Base-by-base conservation (phyloP, 2,113 vertebrate species). In the Lagopus muta region DNA sequence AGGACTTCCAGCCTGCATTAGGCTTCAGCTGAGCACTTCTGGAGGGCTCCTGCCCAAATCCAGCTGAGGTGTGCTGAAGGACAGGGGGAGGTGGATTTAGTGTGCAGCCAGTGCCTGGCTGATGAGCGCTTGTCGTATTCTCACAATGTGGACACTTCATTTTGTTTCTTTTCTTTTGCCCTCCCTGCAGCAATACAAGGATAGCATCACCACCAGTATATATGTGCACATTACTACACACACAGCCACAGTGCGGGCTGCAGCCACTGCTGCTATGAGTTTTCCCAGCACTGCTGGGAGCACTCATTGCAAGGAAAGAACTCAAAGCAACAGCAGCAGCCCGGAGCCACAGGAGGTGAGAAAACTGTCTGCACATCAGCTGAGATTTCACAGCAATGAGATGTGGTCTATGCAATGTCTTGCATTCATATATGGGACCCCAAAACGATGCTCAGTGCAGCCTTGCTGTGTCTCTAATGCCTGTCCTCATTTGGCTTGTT, bases 111-210 rank as follows among this genome's bases (percentile, higher is more conserved):
- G 43, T 36, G 76, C 42, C 62, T 48, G 50, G 66, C 38, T 5
- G 6, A 7, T 34, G 38, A 62, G 7, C 32, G 25, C 14, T 71
- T 17, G 8, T 38, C 72, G 57, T 1, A 0, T 62, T 75, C 66
- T 90, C 28, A 2, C 12, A 3, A n/a, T 30, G 0, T 4, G 19
- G 21, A 24, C 1, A 1, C 1, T 1, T 32, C 36, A 11, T 10
- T 82, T 76, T 72, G 11, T 24, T 45, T 47, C 72, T 48, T 75
- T 48, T 27, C 9, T 40, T 78, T 67, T 73, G n/a, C 38, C 27
- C 20, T 28, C 32, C 24, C 13, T 27, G 60, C 50, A 69, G 36
- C 36, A 58, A 36, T 62, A 50, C 73, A 86, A 74, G 43, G 62
- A 43, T 1, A 1, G 2, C 50, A 67, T 54, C 60, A 32, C 62